Percentiles rank a stretch among this genome's conserved stretches.
Conservation (phyloP, 1,140 invertebrate species). For the Aphelinus atriplicis region DNA sequence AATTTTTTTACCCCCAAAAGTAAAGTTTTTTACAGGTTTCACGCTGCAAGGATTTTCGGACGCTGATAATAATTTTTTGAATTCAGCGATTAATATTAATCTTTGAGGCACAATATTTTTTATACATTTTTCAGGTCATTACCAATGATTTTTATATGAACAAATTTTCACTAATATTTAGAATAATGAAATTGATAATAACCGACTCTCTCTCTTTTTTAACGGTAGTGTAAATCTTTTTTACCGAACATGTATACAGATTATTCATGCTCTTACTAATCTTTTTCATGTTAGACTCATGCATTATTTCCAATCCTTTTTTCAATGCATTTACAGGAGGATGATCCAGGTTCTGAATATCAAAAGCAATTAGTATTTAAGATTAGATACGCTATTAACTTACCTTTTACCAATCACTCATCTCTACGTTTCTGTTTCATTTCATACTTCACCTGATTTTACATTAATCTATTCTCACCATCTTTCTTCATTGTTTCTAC, state of each 20-base stretch:
- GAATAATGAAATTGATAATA: conserved; percentile 16
- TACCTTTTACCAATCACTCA: conserved; percentile 57
- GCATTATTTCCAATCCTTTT: conserved; percentile 60
- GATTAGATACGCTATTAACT: conserved; percentile 56
- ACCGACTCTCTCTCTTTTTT: conserved; percentile 50
- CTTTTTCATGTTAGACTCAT: conserved; percentile 24
- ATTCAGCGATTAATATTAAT: conserved; percentile 50
- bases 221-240: conserved; percentile 36
- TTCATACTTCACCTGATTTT: conserved; percentile 59
- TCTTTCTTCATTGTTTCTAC: conserved; percentile 48
- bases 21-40: conserved; percentile 62
- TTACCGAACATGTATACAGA: conserved; percentile 44
- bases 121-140: conserved; percentile 56
- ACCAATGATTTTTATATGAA: conserved; percentile 3
- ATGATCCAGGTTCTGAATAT: conserved; percentile 64
- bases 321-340: conserved; percentile 67
- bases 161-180: background rate
- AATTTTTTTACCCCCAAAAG: conserved; percentile 42
- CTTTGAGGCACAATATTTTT: conserved; percentile 49
- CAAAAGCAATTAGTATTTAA: conserved; percentile 62
- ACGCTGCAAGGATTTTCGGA: conserved; percentile 63
- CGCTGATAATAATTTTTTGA: conserved; percentile 64
- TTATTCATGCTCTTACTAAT: conserved; percentile 55
- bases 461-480: conserved; percentile 53
- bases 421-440: conserved; percentile 56